Evolutionary conservation across 1,140 invertebrate genomes (phyloP), one percentile per base, ranked within the genome.

Genomic region (Apis cerana): DNA sequence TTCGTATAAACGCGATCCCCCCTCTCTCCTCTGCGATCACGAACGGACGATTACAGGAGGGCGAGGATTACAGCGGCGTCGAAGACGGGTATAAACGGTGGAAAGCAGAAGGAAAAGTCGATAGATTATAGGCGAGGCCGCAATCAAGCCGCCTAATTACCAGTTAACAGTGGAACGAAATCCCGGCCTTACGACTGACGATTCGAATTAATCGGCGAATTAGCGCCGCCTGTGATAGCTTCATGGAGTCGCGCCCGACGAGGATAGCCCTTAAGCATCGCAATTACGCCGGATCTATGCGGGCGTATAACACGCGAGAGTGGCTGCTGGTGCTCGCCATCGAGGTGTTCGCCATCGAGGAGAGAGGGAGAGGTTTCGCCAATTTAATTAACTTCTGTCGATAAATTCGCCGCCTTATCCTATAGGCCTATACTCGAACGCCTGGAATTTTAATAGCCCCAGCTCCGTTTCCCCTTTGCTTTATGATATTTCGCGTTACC

Each of bases 121-220:
- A 65, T 48, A 50, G 70, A 61, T 19, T 65, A 71, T 70, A 64
- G 69, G 56, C 33, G 61, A 33, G 50, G 43, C 48, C 27, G 75
- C 78, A 78, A 82, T 85, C 86, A 81, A 19, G 10, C 62, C 19
- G 43, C 54, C 72, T 88, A 88, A 88, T 88, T 88, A 85, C 78
- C 75, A 33, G 75, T 82, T 77, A 85, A 85, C 77, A 77, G 75
- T 65, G 62, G 68, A 88, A 88, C 69, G 80, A 80, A 52, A 82
- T 82, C 83, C 62, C 61, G 23, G 80, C 50, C 78, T 79, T 78
- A 64, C 75, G 72, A 84, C 79, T 62, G 71, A 80, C 86, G 59
- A 67, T 80, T 88, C 65, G 86, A 88, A 88, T 88, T 88, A 88
- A 88, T 88, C 86, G 86, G 65, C 83, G 80, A 88, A 88, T 88